Evolutionary conservation across 2,113 vertebrate species (phyloP).

Genomic region (Oncorhynchus mykiss): DNA sequence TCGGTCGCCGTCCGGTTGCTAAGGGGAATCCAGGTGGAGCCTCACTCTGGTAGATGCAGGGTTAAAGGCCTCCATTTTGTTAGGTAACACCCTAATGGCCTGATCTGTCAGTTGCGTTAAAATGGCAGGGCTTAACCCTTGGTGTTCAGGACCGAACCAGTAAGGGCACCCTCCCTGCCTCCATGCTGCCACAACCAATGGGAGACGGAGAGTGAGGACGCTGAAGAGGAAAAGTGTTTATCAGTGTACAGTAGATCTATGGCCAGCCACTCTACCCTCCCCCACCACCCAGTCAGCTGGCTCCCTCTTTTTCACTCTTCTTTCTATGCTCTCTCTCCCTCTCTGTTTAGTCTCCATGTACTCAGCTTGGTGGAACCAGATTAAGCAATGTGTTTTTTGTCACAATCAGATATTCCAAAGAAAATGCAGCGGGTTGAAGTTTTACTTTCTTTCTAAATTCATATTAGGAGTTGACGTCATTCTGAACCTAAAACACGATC

Average conservation of each 20-base stretch:
- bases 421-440: not conserved
- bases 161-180: slow-evolving; percentile 53
- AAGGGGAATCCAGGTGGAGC: slow-evolving; percentile 73
- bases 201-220: slow-evolving; percentile 49
- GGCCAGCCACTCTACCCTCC: not conserved
- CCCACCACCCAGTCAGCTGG: not conserved
- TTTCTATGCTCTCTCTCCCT: not conserved
- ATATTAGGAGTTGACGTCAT: no score
- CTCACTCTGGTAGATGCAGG: slow-evolving; percentile 71
- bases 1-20: slow-evolving; percentile 64
- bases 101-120: slow-evolving; percentile 87
- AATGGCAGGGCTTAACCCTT: slow-evolving; percentile 93
- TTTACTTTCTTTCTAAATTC: no score
- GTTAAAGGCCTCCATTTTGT: slow-evolving; percentile 94
- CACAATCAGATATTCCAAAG: slow-evolving; percentile 11
- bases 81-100: slow-evolving; percentile 91
- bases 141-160: slow-evolving; percentile 66
- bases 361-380: slow-evolving; percentile 42
- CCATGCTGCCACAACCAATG: slow-evolving; percentile 48
- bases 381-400: slow-evolving; percentile 28
- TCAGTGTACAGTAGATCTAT: not conserved
- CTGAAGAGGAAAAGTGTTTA: slow-evolving; percentile 48
- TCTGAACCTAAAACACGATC: no score
- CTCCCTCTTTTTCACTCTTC: not conserved
- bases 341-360: not conserved